A percentile compares a stretch with the other conserved stretches of the same genome.
Conservation (phyloP, 2,797 vertebrate species). For the Avahi laniger region DNA sequence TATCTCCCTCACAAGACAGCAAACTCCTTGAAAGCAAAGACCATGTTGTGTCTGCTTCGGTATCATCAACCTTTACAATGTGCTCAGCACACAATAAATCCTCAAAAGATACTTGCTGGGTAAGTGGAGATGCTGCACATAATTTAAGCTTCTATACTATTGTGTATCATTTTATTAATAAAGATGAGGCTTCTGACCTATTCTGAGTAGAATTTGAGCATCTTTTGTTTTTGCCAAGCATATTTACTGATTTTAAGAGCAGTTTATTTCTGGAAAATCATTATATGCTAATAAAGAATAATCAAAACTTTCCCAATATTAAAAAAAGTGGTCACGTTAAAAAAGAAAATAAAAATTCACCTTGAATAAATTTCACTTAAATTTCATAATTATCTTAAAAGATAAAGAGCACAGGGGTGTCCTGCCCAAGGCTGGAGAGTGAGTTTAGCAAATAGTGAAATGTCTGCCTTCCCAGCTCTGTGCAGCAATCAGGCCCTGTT, state of each 20-base stretch:
- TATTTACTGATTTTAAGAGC: neutral
- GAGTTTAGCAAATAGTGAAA: neutral
- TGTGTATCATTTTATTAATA: neutral
- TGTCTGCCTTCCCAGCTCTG: neutral
- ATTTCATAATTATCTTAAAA: neutral
- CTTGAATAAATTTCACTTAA: neutral
- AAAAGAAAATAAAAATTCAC: neutral
- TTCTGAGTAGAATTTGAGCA: neutral
- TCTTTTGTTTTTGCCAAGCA: neutral
- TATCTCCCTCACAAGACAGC: neutral
- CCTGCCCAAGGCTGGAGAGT: neutral
- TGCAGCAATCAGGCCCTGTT: neutral
- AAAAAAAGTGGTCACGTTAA: neutral
- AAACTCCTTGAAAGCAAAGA: neutral
- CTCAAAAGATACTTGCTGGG: neutral
- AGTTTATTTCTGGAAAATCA: neutral
- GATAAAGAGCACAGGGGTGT: neutral
- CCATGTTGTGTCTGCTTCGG: neutral
- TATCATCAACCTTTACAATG: neutral
- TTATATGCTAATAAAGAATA: neutral
- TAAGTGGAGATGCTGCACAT: neutral
- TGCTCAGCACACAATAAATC: neutral
- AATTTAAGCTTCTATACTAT: neutral
- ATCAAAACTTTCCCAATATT: neutral
- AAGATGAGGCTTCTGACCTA: neutral